Base-by-base conservation (phyloP, 2,888 invertebrate species). In the Trachelus troglodyta region DNA sequence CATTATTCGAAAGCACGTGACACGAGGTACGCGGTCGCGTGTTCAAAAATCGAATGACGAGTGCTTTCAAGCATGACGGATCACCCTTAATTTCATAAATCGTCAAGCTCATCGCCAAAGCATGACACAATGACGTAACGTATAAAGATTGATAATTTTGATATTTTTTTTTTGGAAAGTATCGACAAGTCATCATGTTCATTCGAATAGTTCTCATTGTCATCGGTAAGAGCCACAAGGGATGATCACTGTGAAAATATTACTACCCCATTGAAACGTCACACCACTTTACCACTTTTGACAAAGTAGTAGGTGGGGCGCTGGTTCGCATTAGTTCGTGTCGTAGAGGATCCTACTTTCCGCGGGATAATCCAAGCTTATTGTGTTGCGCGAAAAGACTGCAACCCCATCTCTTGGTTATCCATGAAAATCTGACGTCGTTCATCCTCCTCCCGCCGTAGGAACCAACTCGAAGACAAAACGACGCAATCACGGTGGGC, bases 401-500 rank as follows among this genome's bases (percentile, higher is more conserved):
- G 23, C 56, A 56, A 56, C 56, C 56, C 56, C 56, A 23, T 56
- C 23, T 23, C 23, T 56, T 23, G 56, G 56, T 23, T 73, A 34
- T 30, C 73, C 33, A 11, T 77, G 77, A 74, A 74, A 77, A 56
- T 69, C 74, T 74, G 69, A 74, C 35, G 35, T 73, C 37, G 56
- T 68, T 69, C 74, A 30, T 31, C 34, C 34, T 37, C 12, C 56
- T 35, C 33, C n/a, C 69, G 34, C 1, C 4, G 76, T n/a, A 74
- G 34, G 40, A 68, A 74, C 23, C 30, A 34, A 56, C 23, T 56
- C 56, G 56, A 56, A 56, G 56, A 56, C 56, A 56, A 56, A 56
- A 56, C 23, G 56, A 33, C 71, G 34, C 71, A 71, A 77, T 77
- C 31, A 69, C 34, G n/a, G 76, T 15, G 74, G 77, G 78, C 76